phyloP scores from a whole-genome alignment of 2,888 invertebrate species.

The Netelia virgata region DNA sequence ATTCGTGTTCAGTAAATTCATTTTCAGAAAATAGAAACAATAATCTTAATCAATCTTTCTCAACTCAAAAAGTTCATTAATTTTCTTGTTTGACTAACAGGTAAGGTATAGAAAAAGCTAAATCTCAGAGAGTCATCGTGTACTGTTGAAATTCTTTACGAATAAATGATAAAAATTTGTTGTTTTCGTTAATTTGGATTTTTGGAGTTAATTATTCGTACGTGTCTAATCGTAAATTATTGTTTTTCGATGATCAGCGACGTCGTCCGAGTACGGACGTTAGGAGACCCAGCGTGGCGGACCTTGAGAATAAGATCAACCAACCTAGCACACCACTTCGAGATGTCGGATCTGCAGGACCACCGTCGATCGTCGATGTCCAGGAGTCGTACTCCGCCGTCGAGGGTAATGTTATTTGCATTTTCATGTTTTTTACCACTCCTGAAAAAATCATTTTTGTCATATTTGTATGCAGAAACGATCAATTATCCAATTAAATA shows the following conservation, averaged over 20 bases:
- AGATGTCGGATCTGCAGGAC: conserved; percentile 92
- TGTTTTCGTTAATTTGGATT: not conserved
- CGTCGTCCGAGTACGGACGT: conserved; percentile 96
- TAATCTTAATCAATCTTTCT: not conserved
- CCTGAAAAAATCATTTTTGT: no score
- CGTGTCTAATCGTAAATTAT: conserved; percentile 23
- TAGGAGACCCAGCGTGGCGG: conserved; percentile 95
- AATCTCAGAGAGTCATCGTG: conserved; percentile 48
- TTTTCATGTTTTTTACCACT: not conserved
- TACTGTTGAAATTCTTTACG: conserved; percentile 12
- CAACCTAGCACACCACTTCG: conserved; percentile 96
- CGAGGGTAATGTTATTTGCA: conserved; percentile 91
- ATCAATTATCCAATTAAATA: not conserved
- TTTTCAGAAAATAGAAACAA: not conserved
- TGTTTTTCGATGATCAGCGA: conserved; percentile 85
- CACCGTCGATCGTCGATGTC: conserved; percentile 96
- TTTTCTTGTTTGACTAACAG: conserved; percentile 30
- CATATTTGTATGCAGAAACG: no score
- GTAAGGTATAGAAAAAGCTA: conserved; percentile 46
- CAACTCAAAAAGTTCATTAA: not conserved
- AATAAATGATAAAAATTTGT: not conserved
- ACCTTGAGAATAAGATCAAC: conserved; percentile 95
- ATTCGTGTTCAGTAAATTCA: not conserved
- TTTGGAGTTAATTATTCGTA: not conserved
- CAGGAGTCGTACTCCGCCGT: conserved; percentile 98